Evolutionary conservation across 53 echinoderm and acorn worm genomes (phyloP), one percentile per base, ranked within the genome.

Genomic region (Holothuria leucospilota): DNA sequence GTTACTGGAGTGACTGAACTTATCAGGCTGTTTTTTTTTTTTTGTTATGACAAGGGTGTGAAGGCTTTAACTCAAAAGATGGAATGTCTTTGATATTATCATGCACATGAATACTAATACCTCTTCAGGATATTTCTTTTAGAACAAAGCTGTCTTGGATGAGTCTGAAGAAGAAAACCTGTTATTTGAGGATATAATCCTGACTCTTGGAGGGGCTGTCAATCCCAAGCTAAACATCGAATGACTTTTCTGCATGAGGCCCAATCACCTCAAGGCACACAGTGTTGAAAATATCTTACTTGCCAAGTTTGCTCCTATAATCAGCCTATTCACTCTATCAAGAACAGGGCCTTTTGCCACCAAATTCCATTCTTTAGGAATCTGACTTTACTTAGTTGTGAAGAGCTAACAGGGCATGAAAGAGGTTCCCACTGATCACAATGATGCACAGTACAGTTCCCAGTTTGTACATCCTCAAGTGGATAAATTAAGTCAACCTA

Each of bases 401-500:
- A 39, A 72, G 72, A 39, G 39, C 38, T 46, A 72, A 39, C 56
- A 72, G 20, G 21, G 72, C 72, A 72, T 72, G 34, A 72, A 72
- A 72, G 72, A 46, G 20, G 42, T 39, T 24, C 39, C 12, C 23
- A 49, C 75, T 75, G 75, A 75, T 51, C 51, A 75, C 15, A n/a
- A 75, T 49, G 52, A 51, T 75, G 52, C 27, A 20, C 23, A n/a
- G n/a, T 49, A 27, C 75, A 70, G 29, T 39, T 10, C 34, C 1
- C 49, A 51, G 75, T 75, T 46, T 75, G 75, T 75, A 75, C 75
- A 56, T 75, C 39, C 51, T 75, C 75, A 75, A 75, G 75, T 46
- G 52, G 51, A 21, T 75, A 75, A 75, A 75, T 75, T 75, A 75
- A 75, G 75, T 75, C 75, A 75, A 75, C 75, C 56, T 26, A 75